Conservation (phyloP, 2,797 vertebrate genomes). For the Cheirogaleus major region DNA sequence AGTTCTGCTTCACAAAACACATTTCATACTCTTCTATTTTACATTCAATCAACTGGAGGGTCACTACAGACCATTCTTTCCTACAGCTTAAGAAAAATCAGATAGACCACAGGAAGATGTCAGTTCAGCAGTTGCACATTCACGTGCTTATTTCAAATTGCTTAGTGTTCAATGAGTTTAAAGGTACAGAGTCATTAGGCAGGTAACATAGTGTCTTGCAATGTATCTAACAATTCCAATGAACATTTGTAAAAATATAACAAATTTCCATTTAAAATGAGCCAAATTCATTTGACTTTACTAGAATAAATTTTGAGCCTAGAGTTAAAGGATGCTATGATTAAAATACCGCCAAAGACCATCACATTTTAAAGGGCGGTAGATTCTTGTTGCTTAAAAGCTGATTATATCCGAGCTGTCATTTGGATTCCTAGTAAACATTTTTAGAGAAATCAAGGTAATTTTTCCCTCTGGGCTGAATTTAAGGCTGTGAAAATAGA, state of each 20-base stretch:
- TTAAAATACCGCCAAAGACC: conserved; percentile 44
- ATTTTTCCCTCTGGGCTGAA: conserved; percentile 11
- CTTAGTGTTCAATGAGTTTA: conserved; percentile 76
- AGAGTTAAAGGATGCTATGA: not conserved
- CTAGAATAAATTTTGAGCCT: conserved; percentile 51
- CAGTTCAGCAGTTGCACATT: conserved; percentile 70
- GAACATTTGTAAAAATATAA: conserved; percentile 10
- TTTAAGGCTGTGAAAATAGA: conserved; percentile 37
- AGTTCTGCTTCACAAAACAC: conserved; percentile 94
- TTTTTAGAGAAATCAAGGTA: conserved; percentile 41
- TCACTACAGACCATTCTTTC: conserved; percentile 83
- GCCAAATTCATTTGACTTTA: conserved; percentile 45
- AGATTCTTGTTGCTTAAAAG: conserved; percentile 35
- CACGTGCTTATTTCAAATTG: conserved; percentile 64
- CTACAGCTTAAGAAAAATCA: conserved; percentile 76
- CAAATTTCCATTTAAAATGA: conserved; percentile 35
- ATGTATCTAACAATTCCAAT: conserved; percentile 8
- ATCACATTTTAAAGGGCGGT: conserved; percentile 53
- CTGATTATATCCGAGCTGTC: not conserved
- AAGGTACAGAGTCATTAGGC: conserved; percentile 73
- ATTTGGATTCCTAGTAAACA: conserved; percentile 46
- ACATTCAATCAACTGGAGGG: conserved; percentile 86
- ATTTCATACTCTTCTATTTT: conserved; percentile 90
- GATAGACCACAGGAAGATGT: conserved; percentile 75
- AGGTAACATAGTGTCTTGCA: conserved; percentile 42